Evolutionary conservation across 2,888 invertebrate species (phyloP).

Genomic region (Papilio elwesi): DNA sequence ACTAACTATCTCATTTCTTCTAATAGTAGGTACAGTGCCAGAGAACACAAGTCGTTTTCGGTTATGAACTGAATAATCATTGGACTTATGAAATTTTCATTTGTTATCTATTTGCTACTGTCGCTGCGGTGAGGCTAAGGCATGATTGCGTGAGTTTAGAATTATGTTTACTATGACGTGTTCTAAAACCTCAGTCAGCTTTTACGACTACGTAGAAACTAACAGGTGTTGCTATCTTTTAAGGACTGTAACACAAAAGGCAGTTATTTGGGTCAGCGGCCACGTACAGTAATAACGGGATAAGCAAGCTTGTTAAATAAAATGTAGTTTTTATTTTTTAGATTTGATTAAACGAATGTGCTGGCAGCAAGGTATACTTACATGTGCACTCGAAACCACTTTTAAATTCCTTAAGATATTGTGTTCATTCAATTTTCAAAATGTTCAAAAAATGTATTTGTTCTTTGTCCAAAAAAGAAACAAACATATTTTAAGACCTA

Average conservation of each 20-base stretch:
- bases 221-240: slow-evolving; percentile 9
- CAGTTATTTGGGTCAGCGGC: background rate
- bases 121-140: background rate
- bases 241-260: slow-evolving; percentile 1
- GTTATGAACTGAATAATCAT: background rate
- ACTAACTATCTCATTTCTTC: too few relatives aligned
- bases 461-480: too few relatives aligned
- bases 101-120: background rate
- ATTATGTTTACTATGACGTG: slow-evolving; percentile 4
- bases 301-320: slow-evolving; percentile 2
- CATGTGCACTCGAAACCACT: too few relatives aligned
- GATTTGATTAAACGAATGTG: too few relatives aligned
- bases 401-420: too few relatives aligned
- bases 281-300: slow-evolving; percentile 4
- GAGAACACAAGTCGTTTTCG: background rate
- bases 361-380: too few relatives aligned
- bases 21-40: too few relatives aligned
- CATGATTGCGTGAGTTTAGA: background rate
- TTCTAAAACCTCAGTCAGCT: slow-evolving; percentile 14
- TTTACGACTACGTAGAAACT: slow-evolving; percentile 23
- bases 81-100: background rate
- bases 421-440: too few relatives aligned
- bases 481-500: too few relatives aligned
- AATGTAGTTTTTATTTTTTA: background rate
- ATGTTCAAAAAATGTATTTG: too few relatives aligned